Conservation (phyloP, 2,797 vertebrate species). For the Caiman crocodilus region DNA sequence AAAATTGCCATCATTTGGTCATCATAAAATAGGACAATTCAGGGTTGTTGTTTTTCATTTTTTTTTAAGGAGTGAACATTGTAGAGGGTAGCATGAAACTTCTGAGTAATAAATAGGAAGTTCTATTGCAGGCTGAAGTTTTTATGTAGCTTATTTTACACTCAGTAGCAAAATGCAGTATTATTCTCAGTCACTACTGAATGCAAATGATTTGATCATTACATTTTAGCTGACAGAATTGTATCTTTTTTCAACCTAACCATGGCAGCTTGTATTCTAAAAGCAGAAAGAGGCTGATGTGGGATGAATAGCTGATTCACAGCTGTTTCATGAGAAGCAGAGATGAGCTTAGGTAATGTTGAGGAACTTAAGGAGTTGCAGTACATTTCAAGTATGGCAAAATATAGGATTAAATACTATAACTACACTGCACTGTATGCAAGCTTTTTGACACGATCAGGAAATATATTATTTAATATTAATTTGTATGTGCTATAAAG, state of each 20-base stretch:
- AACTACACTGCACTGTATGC: neutral
- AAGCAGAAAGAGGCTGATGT: neutral
- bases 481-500: neutral
- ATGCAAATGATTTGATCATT: neutral
- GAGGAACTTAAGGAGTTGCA: neutral
- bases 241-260: neutral
- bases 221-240: neutral
- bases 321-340: neutral
- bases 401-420: neutral
- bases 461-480: neutral
- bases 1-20: neutral
- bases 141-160: neutral
- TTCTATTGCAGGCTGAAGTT: neutral
- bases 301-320: neutral
- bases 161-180: neutral
- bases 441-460: neutral
- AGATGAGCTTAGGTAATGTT: neutral
- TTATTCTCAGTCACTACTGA: neutral
- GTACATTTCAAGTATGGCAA: neutral
- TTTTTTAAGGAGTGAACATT: neutral
- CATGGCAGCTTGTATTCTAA: neutral
- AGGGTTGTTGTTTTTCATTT: neutral
- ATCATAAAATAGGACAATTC: neutral
- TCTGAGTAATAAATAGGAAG: neutral
- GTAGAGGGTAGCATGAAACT: neutral